Percentiles rank a stretch among this genome's conserved stretches.
These are phyloP conservation scores for Misgurnus mizolepis DNA, from an alignment of 2,113 vertebrate species.

Conservation along the genomic window DNA sequence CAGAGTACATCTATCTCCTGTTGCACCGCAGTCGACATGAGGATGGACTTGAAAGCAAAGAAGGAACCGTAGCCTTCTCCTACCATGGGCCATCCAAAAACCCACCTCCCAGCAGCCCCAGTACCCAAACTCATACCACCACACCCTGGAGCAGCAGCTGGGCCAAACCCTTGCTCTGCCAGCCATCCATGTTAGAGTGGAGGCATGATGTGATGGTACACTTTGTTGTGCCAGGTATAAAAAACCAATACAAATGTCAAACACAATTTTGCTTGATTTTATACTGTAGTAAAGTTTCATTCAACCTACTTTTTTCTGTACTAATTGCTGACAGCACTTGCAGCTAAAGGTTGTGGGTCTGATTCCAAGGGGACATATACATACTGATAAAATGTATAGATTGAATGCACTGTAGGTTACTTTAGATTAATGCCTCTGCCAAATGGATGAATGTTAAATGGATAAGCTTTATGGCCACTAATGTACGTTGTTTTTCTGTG, in stretches of 20 bases:
- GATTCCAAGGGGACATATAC: no score
- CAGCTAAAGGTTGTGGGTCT: no score
- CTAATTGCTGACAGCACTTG: no score
- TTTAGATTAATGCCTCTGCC: no score
- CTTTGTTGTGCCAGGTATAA: conserved; percentile 93
- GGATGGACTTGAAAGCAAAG: conserved; percentile 62
- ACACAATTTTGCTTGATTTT: no score
- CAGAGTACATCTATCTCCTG: conserved; percentile 91
- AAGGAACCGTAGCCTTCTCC: conserved; percentile 66
- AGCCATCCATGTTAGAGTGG: conserved; percentile 87
- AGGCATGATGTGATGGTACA: conserved; percentile 91
- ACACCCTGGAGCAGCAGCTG: conserved; percentile 77
- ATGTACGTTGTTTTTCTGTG: conserved; percentile 22
- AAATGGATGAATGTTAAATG: neutral
- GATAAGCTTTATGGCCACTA: neutral
- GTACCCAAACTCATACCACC: conserved; percentile 63
- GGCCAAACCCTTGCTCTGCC: conserved; percentile 86
- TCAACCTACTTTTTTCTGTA: no score
- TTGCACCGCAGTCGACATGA: conserved; percentile 80
- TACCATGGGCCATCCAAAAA: conserved; percentile 40
- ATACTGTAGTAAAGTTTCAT: no score
- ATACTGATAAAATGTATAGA: no score
- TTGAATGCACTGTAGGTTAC: no score
- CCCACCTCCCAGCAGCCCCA: conserved; percentile 52
- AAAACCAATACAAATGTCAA: neutral